phyloP scores from a whole-genome alignment of 2,797 vertebrate species.

The Chaenodraco wilsoni region DNA sequence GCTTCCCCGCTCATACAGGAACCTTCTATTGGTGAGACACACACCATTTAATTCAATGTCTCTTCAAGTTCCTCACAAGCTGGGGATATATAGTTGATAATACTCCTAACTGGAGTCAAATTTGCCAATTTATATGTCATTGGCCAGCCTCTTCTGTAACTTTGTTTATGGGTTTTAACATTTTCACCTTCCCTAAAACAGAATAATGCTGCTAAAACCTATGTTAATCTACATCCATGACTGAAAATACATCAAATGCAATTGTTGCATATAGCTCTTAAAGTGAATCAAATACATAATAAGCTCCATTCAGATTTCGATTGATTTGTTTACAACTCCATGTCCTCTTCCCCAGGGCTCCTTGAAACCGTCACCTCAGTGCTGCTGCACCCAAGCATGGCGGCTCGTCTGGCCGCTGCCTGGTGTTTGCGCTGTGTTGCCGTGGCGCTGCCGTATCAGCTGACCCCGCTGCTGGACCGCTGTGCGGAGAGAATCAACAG shows the following conservation, averaged over 20 bases:
- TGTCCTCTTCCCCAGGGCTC: slow-evolving; percentile 82
- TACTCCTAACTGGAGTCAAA: no score
- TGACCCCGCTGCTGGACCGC: slow-evolving; percentile 94
- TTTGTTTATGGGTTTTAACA: neutral
- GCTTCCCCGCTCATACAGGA: slow-evolving; percentile 98
- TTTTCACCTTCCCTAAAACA: neutral
- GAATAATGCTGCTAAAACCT: neutral
- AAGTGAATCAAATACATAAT: neutral
- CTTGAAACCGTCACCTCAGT: slow-evolving; percentile 96
- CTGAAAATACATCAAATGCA: neutral
- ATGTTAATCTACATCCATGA: neutral
- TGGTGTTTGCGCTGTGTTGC: slow-evolving; percentile 98
- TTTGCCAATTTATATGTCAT: neutral
- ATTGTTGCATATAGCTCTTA: neutral
- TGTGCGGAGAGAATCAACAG: slow-evolving; percentile 97
- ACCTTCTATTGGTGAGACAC: slow-evolving; percentile 90
- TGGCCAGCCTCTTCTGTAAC: neutral
- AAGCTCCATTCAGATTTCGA: neutral
- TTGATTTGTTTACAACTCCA: neutral
- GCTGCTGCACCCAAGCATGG: slow-evolving; percentile 98
- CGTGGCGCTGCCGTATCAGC: slow-evolving; percentile 94
- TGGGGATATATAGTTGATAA: neutral
- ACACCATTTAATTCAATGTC: neutral
- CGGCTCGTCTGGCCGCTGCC: slow-evolving; percentile 93
- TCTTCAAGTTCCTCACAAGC: neutral